Percentiles rank a stretch among this genome's conserved stretches.
phyloP scores from a whole-genome alignment of 2,888 invertebrate species.

The Leistus spinibarbis region DNA sequence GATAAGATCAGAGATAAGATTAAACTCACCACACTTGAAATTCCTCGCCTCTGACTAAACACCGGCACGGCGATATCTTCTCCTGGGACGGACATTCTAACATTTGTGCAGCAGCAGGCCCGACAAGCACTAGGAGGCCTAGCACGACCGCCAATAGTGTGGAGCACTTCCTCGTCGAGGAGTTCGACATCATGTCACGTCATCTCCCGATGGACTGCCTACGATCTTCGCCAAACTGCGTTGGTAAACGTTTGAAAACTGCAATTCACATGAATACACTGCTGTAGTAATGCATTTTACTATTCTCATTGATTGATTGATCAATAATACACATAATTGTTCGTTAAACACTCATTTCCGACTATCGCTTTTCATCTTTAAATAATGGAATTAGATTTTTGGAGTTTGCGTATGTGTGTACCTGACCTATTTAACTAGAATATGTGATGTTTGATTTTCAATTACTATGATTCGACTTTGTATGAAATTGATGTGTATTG shows the following conservation, averaged over 20 bases:
- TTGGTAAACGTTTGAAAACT: not conserved
- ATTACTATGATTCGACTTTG: not conserved
- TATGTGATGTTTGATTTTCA: not conserved
- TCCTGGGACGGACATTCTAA: slow-evolving; percentile 75
- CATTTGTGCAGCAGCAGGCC: slow-evolving; percentile 28
- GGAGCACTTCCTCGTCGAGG: slow-evolving; percentile 26
- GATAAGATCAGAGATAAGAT: not conserved
- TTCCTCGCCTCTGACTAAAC: slow-evolving; percentile 77
- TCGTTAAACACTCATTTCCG: slow-evolving; percentile 8
- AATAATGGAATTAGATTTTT: not conserved
- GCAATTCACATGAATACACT: not conserved
- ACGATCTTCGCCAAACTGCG: not conserved
- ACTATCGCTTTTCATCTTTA: not conserved
- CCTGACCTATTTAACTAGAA: not conserved
- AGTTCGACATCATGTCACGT: slow-evolving; percentile 32
- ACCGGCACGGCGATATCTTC: slow-evolving; percentile 80
- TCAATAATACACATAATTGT: slow-evolving; percentile 2
- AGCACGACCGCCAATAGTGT: slow-evolving; percentile 20
- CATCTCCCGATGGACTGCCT: slow-evolving; percentile 22
- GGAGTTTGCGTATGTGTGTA: not conserved
- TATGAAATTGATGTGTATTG: not conserved
- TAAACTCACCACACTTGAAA: slow-evolving; percentile 81
- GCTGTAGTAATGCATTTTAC: not conserved
- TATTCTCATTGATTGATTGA: slow-evolving; percentile 8
- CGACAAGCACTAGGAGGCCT: slow-evolving; percentile 20